Evolutionary conservation across 2,888 invertebrate species (phyloP), one percentile per base, ranked within the genome.

Genomic region (Leptodirus hochenwartii): DNA sequence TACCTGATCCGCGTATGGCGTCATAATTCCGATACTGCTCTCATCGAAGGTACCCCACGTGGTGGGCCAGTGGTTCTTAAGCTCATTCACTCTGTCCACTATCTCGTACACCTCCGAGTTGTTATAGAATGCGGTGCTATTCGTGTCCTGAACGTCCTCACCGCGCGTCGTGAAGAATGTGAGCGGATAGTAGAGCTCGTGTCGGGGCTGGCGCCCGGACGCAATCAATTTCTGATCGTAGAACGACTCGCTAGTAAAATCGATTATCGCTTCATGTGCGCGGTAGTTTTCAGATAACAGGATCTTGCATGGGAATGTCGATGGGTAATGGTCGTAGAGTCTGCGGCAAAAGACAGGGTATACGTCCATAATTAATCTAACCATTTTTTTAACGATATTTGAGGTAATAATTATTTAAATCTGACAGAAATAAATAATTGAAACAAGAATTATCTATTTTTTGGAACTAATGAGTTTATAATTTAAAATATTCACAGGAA

Each of bases 1-100:
- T n/a, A n/a, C n/a, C 59, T 85, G 85, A 54, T 84, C 84, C 1
- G 77, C 67, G 50, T 84, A 85, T 1, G 81, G 81, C 1, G 80
- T 75, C 52, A 85, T 70, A n/a, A 85, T 77, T 2, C 84, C 82
- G 35, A 85, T 79, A 34, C 76, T 73, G 35, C 69, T 71, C 41
- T 80, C 80, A 39, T 69, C 67, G 28, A 73, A 64, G 37, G 72
- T 68, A 27, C 82, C 84, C 72, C 76, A 76, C 2, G 60, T 52
- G 5, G 35, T 17, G 1, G 82, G 82, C 84, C 84, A 84, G 24
- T 63, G 65, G 29, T 67, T 66, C 34, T 71, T 66, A 36, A 84
- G 51, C 42, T 79, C 75, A 4, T 63, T 61, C 1, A 82, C 78
- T 11, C 78, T 59, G 41, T 79, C 78, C 1, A 77, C 77, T 1